Evolutionary conservation across 2,888 invertebrate species (phyloP).

Genomic region (Brachyopa scutellaris): DNA sequence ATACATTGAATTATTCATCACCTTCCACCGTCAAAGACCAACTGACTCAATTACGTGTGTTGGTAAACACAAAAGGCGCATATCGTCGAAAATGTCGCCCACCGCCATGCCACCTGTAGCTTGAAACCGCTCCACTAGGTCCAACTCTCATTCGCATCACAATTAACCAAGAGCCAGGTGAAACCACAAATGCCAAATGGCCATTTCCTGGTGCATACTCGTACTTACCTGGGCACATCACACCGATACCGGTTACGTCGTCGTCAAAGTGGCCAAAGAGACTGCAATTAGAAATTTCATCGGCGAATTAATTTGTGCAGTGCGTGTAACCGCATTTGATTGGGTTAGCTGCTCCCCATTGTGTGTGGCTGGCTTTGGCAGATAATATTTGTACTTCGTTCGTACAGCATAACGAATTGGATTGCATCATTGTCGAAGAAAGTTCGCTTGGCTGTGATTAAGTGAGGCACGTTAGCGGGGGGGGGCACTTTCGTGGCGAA

Average conservation of each 20-base stretch:
- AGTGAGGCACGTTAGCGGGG: constrained; percentile 2
- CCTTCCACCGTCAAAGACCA: too few species aligned
- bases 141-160: constrained; percentile 25
- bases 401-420: constrained; percentile 28
- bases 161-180: constrained; percentile 11
- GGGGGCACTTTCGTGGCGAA: constrained; percentile 5
- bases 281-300: constrained; percentile 60
- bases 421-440: constrained; percentile 59
- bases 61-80: too few species aligned
- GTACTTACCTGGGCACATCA: constrained; percentile 7
- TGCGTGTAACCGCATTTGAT: constrained; percentile 58
- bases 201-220: constrained; percentile 43
- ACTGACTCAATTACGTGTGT: too few species aligned
- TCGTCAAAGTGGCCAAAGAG: constrained; percentile 32
- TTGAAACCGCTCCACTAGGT: not conserved
- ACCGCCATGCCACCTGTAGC: not conserved
- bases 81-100: not conserved
- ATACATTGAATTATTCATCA: too few species aligned
- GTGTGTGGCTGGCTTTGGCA: too few species aligned
- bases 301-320: constrained; percentile 58
- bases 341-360: constrained; percentile 38
- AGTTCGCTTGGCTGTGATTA: constrained; percentile 29
- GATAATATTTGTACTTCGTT: constrained; percentile 4
- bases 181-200: constrained; percentile 43
- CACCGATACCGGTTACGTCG: constrained; percentile 1